These are phyloP conservation scores for Etheostoma nigrum DNA, from an alignment of 2,797 vertebrate genomes.

Conservation along the genomic window DNA sequence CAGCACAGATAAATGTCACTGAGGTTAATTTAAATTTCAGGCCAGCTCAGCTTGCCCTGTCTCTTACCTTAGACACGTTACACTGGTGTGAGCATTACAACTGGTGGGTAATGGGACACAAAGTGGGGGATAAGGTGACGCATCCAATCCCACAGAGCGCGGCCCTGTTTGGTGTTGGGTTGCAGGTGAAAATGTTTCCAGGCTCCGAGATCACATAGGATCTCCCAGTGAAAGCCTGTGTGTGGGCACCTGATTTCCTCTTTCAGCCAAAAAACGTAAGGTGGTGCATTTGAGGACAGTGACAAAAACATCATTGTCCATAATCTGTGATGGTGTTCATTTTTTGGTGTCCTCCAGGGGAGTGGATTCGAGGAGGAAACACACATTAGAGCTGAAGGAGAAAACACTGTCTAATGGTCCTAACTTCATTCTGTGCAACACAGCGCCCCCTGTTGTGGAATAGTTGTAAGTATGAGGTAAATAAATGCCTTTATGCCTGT, in stretches of 20 bases:
- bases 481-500: neutral
- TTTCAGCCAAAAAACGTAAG: conserved; percentile 29
- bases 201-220: conserved; percentile 49
- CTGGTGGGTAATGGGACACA: conserved; percentile 85
- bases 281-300: conserved; percentile 15
- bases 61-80: conserved; percentile 79
- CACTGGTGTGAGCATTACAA: conserved; percentile 86
- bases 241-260: conserved; percentile 38
- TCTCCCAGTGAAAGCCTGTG: conserved; percentile 25
- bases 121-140: conserved; percentile 82
- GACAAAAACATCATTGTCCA: conserved; percentile 11
- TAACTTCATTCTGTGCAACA: conserved; percentile 25
- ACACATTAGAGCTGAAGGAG: neutral
- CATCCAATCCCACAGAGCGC: conserved; percentile 79
- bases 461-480: conserved; percentile 27
- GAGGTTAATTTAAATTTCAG: conserved; percentile 87
- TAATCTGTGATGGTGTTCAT: conserved; percentile 3
- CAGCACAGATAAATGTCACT: conserved; percentile 79
- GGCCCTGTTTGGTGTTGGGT: conserved; percentile 71
- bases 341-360: neutral
- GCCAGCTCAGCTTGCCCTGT: conserved; percentile 73
- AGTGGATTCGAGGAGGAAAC: neutral
- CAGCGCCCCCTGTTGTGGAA: conserved; percentile 63
- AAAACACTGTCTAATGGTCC: conserved; percentile 1
- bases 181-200: conserved; percentile 82